A percentile compares a stretch with the other conserved stretches of the same genome.
phyloP scores from a whole-genome alignment of 1,140 invertebrate genomes.

The Lepidurus arcticus region DNA sequence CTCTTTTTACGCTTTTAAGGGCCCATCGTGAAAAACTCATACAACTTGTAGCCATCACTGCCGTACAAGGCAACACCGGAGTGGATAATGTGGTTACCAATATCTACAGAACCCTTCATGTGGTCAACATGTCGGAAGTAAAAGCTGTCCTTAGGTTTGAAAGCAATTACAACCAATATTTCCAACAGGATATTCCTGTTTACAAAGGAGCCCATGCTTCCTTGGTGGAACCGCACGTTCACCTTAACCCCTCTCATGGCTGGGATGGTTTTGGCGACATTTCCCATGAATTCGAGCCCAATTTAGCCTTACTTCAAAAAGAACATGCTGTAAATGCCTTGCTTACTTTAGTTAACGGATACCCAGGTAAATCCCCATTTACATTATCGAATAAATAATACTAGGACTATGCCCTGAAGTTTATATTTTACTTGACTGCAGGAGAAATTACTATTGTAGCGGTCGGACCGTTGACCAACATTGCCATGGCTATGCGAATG shows the following conservation, averaged over 20 bases:
- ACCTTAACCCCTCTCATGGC: slow-evolving; percentile 40
- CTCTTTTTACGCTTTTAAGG: slow-evolving; percentile 39
- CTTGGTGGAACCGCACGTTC: slow-evolving; percentile 45
- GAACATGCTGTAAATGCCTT: slow-evolving; percentile 41
- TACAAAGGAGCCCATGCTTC: slow-evolving; percentile 53
- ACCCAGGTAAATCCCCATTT: slow-evolving; percentile 43
- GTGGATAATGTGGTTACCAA: slow-evolving; percentile 42
- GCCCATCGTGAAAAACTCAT: slow-evolving; percentile 44
- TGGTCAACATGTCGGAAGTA: slow-evolving; percentile 36
- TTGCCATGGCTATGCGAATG: slow-evolving; percentile 53
- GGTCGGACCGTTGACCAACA: slow-evolving; percentile 57
- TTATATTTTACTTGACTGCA: slow-evolving; percentile 34
- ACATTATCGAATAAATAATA: neutral
- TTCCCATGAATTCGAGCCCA: slow-evolving; percentile 31
- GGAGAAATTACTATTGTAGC: slow-evolving; percentile 49
- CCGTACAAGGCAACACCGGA: slow-evolving; percentile 57
- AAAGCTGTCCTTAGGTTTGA: neutral
- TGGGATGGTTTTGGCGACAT: slow-evolving; percentile 43
- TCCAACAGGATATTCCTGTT: slow-evolving; percentile 51
- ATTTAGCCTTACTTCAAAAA: slow-evolving; percentile 35
- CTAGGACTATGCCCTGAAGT: neutral
- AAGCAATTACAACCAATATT: neutral
- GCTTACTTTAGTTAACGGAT: slow-evolving; percentile 42
- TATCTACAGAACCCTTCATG: slow-evolving; percentile 35
- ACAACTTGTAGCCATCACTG: slow-evolving; percentile 57